These are phyloP conservation scores for Ahaetulla prasina DNA, from an alignment of 2,113 vertebrate genomes.

Conservation along the genomic window DNA sequence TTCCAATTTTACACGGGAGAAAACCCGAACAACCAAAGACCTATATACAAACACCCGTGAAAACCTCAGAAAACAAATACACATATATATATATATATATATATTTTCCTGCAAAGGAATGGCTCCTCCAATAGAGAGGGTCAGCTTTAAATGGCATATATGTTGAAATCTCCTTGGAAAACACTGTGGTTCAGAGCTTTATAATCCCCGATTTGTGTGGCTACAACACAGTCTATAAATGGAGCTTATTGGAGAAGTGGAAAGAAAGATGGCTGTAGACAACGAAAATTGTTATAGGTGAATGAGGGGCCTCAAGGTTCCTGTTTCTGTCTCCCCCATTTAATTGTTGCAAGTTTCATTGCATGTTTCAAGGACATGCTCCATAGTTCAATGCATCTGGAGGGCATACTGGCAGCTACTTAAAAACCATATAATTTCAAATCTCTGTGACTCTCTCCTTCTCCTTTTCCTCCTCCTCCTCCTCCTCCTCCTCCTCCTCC, in stretches of 20 bases:
- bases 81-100: too few species aligned
- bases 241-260: background rate
- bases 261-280: background rate
- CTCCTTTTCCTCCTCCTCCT: background rate
- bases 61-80: too few species aligned
- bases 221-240: background rate
- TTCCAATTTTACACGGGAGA: too few species aligned
- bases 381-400: background rate
- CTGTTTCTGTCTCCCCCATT: background rate
- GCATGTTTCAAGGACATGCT: background rate
- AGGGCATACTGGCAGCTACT: background rate
- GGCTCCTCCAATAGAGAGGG: background rate
- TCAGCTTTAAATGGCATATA: background rate
- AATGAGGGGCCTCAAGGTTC: background rate
- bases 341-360: background rate
- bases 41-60: too few species aligned
- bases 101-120: background rate
- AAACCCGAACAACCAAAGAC: too few species aligned
- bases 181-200: background rate
- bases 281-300: background rate
- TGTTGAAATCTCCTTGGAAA: background rate
- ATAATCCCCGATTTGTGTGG: background rate
- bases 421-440: background rate
- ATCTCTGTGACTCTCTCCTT: background rate
- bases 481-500: background rate